Conservation (phyloP, 2,888 invertebrate genomes). For the Eugnorisma glareosa region DNA sequence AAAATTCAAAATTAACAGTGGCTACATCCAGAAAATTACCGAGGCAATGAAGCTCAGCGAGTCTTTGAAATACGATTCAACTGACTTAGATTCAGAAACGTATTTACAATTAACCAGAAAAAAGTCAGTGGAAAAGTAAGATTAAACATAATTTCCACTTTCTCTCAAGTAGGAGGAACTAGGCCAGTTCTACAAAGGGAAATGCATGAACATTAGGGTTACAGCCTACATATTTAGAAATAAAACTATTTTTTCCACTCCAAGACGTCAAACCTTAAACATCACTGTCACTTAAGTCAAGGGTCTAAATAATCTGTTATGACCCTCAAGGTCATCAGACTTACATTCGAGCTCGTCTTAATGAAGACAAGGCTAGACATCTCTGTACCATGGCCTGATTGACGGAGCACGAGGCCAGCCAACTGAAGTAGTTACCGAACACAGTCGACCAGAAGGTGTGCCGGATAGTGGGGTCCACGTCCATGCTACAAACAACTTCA, state of each 20-base stretch:
- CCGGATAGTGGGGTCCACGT: slow-evolving; percentile 93
- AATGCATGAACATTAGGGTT: neutral
- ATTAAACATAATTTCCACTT: neutral
- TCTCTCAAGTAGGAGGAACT: neutral
- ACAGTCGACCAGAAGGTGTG: slow-evolving; percentile 95
- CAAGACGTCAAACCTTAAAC: neutral
- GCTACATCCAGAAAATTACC: neutral
- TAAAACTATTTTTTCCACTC: neutral
- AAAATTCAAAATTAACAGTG: neutral
- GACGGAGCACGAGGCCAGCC: slow-evolving; percentile 95
- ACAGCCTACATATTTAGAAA: neutral
- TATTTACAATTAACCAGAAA: neutral
- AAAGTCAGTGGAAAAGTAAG: neutral
- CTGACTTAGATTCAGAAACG: neutral
- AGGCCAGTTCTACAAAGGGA: neutral
- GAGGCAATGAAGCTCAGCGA: neutral
- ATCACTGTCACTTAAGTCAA: neutral
- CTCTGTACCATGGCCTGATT: slow-evolving; percentile 97
- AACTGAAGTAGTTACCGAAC: slow-evolving; percentile 94
- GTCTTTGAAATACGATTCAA: neutral
- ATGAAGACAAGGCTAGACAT: slow-evolving; percentile 94
- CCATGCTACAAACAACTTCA: slow-evolving; percentile 90
- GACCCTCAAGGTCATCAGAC: slow-evolving; percentile 66
- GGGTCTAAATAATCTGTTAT: neutral
- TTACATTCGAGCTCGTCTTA: slow-evolving; percentile 93